Evolutionary conservation across 2,113 vertebrate genomes (phyloP).

Genomic region (Pseudorectes ferrugineus): DNA sequence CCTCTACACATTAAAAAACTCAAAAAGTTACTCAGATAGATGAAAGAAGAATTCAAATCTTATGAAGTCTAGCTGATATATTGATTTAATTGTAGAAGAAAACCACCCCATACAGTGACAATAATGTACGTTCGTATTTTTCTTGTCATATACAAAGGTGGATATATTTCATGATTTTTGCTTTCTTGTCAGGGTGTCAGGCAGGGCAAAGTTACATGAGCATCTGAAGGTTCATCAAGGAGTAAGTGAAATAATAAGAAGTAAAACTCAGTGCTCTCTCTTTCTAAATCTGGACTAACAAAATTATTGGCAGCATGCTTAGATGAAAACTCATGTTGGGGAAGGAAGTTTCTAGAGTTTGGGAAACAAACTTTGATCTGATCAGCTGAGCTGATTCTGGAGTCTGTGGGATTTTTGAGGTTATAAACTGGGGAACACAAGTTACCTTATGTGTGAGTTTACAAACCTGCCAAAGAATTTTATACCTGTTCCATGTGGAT

Average conservation of each 20-base stretch:
- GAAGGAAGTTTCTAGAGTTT: neutral
- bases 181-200: neutral
- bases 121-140: neutral
- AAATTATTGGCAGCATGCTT: neutral
- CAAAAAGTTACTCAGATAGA: neutral
- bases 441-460: neutral
- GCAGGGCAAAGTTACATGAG: neutral
- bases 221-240: neutral
- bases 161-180: neutral
- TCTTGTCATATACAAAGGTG: neutral
- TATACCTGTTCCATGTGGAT: neutral
- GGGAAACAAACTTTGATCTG: neutral
- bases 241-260: neutral
- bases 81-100: neutral
- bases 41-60: neutral
- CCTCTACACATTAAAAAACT: neutral
- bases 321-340: neutral
- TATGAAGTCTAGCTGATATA: neutral
- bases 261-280: neutral
- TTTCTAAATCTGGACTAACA: neutral
- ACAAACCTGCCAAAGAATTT: neutral
- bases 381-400: neutral
- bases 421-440: neutral
- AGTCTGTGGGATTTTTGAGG: neutral
- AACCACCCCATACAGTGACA: neutral